Conservation (phyloP, 2,888 invertebrate species). For the Anorthoa munda region DNA sequence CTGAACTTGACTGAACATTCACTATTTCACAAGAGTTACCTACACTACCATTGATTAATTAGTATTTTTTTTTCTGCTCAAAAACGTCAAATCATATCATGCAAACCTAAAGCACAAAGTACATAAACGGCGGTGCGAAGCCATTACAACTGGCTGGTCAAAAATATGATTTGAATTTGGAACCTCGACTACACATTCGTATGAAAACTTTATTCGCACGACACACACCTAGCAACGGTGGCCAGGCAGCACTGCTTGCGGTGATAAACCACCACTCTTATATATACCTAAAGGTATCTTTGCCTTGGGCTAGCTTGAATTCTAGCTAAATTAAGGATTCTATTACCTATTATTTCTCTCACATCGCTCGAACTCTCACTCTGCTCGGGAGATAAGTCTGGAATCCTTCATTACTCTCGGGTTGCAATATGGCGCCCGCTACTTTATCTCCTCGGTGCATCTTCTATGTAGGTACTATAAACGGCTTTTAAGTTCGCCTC, state of each 20-base stretch:
- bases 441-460: background rate
- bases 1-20: background rate
- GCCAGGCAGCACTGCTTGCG: too few species aligned
- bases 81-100: too few species aligned
- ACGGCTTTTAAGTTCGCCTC: constrained; percentile 7
- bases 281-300: background rate
- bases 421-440: background rate
- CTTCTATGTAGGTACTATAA: background rate
- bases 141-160: background rate
- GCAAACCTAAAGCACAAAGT: background rate
- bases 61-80: too few species aligned
- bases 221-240: too few species aligned
- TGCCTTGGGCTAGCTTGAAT: background rate
- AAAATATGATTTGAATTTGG: background rate
- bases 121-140: too few species aligned
- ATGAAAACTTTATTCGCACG: too few species aligned
- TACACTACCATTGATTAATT: too few species aligned
- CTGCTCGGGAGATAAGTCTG: background rate
- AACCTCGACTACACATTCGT: background rate
- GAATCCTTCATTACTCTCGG: too few species aligned
- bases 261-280: too few species aligned
- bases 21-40: background rate
- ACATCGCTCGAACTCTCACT: background rate
- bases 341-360: background rate
- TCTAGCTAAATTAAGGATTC: background rate